These are phyloP conservation scores for Gorsachius goisagi DNA, from an alignment of 2,113 vertebrate species.

Conservation along the genomic window DNA sequence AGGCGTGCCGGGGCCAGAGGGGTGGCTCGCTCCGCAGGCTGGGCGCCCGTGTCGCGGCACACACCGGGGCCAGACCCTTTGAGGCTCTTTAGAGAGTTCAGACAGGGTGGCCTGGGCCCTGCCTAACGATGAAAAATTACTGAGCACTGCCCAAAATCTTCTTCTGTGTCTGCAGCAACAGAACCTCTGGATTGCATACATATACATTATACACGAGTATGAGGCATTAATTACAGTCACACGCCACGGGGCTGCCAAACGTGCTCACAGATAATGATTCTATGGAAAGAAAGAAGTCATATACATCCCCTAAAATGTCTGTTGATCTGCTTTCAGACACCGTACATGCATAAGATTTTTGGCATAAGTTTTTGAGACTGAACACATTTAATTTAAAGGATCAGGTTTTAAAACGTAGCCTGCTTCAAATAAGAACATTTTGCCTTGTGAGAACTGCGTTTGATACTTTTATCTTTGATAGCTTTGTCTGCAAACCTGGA, in stretches of 20 bases:
- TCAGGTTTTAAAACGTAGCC: neutral
- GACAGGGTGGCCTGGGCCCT: neutral
- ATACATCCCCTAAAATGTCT: fast-evolving
- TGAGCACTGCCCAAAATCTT: neutral
- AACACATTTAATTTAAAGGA: neutral
- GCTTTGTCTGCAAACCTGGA: neutral
- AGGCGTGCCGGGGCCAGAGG: neutral
- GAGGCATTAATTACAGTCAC: neutral
- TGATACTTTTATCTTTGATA: neutral
- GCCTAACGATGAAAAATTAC: fast-evolving
- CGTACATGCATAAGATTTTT: fast-evolving
- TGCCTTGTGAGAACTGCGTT: neutral
- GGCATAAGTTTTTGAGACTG: neutral
- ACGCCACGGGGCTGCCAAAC: neutral
- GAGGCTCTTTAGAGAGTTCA: too few species aligned
- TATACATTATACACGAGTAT: neutral
- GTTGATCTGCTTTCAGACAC: neutral
- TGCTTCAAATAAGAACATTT: neutral
- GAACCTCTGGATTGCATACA: neutral
- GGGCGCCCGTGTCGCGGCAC: fast-evolving
- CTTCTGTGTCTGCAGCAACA: neutral
- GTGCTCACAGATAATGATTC: neutral
- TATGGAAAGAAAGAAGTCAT: neutral
- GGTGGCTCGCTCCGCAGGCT: neutral
- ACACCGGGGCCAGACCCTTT: neutral